phyloP scores from a whole-genome alignment of 2,888 invertebrate genomes.

The Eilema griseolum region DNA sequence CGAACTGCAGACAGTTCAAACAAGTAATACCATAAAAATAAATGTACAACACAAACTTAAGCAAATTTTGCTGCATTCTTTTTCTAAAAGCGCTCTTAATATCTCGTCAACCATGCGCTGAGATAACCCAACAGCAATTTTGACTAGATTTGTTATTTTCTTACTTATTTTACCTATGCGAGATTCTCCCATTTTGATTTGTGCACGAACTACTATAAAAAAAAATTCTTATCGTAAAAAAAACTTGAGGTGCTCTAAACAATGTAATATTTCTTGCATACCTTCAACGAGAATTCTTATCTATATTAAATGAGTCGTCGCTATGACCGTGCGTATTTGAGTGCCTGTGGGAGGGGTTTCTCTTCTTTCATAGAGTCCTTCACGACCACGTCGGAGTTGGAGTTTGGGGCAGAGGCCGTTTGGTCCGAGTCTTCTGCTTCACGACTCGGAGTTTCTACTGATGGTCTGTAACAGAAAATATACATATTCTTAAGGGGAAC shows the following conservation, averaged over 20 bases:
- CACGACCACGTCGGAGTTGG: conserved; percentile 68
- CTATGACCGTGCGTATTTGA: conserved; percentile 79
- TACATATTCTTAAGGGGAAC: neutral
- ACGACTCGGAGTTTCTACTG: conserved; percentile 55
- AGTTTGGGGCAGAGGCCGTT: conserved; percentile 36
- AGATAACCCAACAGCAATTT: neutral
- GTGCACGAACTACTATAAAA: neutral
- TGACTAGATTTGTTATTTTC: neutral
- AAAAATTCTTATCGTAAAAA: neutral
- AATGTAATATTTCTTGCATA: conserved; percentile 4
- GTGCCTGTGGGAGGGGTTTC: conserved; percentile 74
- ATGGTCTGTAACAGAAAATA: conserved; percentile 23
- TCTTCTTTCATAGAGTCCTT: conserved; percentile 79
- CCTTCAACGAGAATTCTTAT: neutral
- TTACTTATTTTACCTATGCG: neutral
- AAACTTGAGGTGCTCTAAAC: neutral
- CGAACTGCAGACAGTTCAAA: neutral
- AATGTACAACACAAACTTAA: neutral
- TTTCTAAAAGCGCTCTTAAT: neutral
- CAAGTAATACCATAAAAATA: neutral
- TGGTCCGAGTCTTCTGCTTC: conserved; percentile 58
- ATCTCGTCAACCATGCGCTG: conserved; percentile 7
- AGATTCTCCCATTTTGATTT: neutral
- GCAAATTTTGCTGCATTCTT: neutral
- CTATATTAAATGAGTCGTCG: conserved; percentile 22